Conservation (phyloP, 2,113 vertebrate species). For the Xiphias gladius region DNA sequence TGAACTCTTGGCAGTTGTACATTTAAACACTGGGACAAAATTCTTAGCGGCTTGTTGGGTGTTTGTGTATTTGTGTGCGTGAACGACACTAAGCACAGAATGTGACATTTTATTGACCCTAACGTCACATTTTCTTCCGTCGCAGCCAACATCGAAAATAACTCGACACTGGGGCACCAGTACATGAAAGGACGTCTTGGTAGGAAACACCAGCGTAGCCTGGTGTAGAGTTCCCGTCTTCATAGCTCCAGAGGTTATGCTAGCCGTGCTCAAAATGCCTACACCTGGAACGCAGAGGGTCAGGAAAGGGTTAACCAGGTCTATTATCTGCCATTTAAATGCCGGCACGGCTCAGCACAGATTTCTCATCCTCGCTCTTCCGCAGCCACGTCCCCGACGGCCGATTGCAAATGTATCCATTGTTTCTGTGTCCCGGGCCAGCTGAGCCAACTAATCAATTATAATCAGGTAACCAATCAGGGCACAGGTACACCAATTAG, state of each 20-base stretch:
- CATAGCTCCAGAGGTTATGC: neutral
- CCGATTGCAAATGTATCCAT: slow-evolving; percentile 24
- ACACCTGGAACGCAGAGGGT: neutral
- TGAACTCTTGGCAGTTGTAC: too few species aligned
- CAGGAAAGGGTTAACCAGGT: slow-evolving; percentile 13
- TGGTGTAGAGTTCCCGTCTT: neutral
- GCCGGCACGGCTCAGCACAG: neutral
- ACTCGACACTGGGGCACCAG: too few species aligned
- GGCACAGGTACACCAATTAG: slow-evolving; percentile 73
- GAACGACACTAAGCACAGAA: too few species aligned
- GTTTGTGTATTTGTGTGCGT: too few species aligned
- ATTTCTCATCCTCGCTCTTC: slow-evolving; percentile 19
- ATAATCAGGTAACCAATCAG: slow-evolving; percentile 80
- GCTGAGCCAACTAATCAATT: slow-evolving; percentile 75
- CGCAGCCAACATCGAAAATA: too few species aligned
- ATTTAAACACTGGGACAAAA: too few species aligned
- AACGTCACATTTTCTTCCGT: too few species aligned
- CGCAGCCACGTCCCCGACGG: neutral
- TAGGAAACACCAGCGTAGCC: too few species aligned
- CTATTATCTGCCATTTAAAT: slow-evolving; percentile 21
- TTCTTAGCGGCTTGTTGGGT: too few species aligned
- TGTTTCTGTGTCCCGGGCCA: slow-evolving; percentile 49
- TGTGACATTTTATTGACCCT: too few species aligned
- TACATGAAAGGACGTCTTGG: too few species aligned
- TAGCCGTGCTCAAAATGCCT: neutral